These are phyloP conservation scores for Ophion ellenae DNA, from an alignment of 2,888 invertebrate genomes.

Conservation along the genomic window DNA sequence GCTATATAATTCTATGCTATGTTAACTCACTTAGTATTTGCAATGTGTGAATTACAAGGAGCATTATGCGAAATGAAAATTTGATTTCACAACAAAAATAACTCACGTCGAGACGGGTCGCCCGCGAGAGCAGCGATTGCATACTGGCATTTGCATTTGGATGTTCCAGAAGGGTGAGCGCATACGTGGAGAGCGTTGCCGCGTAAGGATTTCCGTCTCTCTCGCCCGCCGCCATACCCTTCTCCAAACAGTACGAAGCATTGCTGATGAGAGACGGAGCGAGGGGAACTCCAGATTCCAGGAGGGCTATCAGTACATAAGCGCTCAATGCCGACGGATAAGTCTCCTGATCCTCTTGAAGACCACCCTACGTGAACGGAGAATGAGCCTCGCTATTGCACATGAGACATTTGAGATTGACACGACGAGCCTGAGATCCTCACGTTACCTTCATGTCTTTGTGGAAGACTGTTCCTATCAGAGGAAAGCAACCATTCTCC, in stretches of 20 bases:
- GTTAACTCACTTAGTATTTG: too few species aligned
- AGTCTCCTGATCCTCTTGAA: constrained; percentile 77
- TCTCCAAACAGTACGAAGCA: constrained; percentile 87
- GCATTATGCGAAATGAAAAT: too few species aligned
- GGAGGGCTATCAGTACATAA: constrained; percentile 88
- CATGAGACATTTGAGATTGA: not conserved
- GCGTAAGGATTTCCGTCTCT: constrained; percentile 84
- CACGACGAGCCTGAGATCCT: not conserved
- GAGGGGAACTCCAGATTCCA: constrained; percentile 86
- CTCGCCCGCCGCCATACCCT: constrained; percentile 71
- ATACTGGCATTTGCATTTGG: constrained; percentile 83
- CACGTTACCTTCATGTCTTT: constrained; percentile 84
- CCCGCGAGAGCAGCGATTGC: constrained; percentile 81
- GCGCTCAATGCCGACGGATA: constrained; percentile 87
- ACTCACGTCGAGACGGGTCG: constrained; percentile 81
- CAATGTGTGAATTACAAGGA: too few species aligned
- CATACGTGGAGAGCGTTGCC: constrained; percentile 85
- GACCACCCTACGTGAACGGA: constrained; percentile 74
- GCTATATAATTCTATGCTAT: too few species aligned
- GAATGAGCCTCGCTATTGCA: too few species aligned
- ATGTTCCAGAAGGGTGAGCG: constrained; percentile 84
- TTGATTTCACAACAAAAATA: not conserved
- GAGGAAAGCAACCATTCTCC: constrained; percentile 91
- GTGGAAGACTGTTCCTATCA: constrained; percentile 88
- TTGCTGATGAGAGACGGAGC: constrained; percentile 85